phyloP scores from a whole-genome alignment of 2,888 invertebrate genomes.

The Argyra leucocephala region DNA sequence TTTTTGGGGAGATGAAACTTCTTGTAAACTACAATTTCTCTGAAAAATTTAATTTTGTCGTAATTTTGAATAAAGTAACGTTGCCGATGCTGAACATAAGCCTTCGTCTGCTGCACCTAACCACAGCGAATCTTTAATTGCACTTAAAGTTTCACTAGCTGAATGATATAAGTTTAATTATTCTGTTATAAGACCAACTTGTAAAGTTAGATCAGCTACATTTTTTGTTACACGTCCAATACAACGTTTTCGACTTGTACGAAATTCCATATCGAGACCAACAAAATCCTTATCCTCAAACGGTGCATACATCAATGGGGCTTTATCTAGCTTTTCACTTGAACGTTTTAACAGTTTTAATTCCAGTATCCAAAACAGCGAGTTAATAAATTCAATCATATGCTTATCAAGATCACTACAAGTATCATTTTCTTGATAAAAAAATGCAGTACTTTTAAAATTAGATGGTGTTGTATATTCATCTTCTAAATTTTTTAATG shows the following conservation, averaged over 20 bases:
- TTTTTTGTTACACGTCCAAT: slow-evolving; percentile 87
- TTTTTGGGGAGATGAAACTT: slow-evolving; percentile 51
- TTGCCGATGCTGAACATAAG: slow-evolving; percentile 78
- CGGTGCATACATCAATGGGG: slow-evolving; percentile 68
- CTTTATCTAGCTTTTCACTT: slow-evolving; percentile 67
- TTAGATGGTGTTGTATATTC: slow-evolving; percentile 61
- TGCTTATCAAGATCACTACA: slow-evolving; percentile 64
- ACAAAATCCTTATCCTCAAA: slow-evolving; percentile 95
- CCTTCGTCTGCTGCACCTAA: slow-evolving; percentile 83
- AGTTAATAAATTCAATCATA: slow-evolving; percentile 77
- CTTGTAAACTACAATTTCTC: slow-evolving; percentile 75
- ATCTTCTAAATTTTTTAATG: slow-evolving; percentile 31
- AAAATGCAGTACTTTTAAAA: slow-evolving; percentile 75
- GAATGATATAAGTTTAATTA: slow-evolving; percentile 79
- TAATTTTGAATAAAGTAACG: slow-evolving; percentile 75
- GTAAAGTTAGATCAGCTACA: slow-evolving; percentile 84
- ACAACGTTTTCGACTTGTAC: slow-evolving; percentile 81
- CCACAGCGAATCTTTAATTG: slow-evolving; percentile 94
- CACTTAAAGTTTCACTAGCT: slow-evolving; percentile 76
- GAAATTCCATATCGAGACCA: slow-evolving; percentile 84
- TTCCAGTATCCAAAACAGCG: slow-evolving; percentile 92
- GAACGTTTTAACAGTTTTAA: slow-evolving; percentile 78
- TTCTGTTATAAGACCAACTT: slow-evolving; percentile 79
- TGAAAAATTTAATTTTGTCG: slow-evolving; percentile 64
- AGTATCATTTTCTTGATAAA: slow-evolving; percentile 67